phyloP scores from a whole-genome alignment of 2,888 invertebrate species.

The Euplexia lucipara region DNA sequence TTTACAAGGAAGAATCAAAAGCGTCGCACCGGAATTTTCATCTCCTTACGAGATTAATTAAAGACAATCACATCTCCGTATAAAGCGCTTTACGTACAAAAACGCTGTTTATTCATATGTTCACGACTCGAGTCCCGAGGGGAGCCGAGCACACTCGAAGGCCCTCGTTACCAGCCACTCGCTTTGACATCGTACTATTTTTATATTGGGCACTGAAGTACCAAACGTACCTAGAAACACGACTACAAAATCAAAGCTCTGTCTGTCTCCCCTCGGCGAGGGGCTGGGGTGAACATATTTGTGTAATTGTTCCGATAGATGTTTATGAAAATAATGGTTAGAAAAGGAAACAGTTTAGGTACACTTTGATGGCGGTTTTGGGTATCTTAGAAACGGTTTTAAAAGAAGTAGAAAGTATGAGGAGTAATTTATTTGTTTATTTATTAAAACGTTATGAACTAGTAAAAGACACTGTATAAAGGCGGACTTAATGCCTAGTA shows the following conservation, averaged over 20 bases:
- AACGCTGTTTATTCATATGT: constrained; percentile 60
- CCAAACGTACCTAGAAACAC: constrained; percentile 34
- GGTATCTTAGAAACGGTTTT: background rate
- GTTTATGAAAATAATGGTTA: constrained; percentile 56
- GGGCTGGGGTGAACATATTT: constrained; percentile 62
- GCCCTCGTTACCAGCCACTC: constrained; percentile 62
- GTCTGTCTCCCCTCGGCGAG: constrained; percentile 7
- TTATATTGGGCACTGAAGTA: constrained; percentile 49
- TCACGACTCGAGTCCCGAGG: constrained; percentile 43
- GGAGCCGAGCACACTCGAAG: constrained; percentile 51
- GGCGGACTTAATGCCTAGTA: too few relatives aligned
- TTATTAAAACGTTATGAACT: background rate
- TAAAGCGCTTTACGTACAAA: constrained; percentile 40
- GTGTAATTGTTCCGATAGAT: constrained; percentile 64
- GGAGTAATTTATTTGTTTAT: background rate
- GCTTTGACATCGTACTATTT: constrained; percentile 62
- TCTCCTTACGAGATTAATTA: constrained; percentile 1
- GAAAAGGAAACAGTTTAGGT: constrained; percentile 27
- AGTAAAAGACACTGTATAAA: too few relatives aligned
- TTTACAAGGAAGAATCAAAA: too few relatives aligned
- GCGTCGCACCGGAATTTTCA: too few relatives aligned
- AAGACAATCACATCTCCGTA: constrained; percentile 21
- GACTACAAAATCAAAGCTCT: constrained; percentile 36
- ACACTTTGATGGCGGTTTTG: constrained; percentile 17
- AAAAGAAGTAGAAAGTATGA: background rate